phyloP scores from a whole-genome alignment of 2,888 invertebrate genomes.

The Agrochola litura region DNA sequence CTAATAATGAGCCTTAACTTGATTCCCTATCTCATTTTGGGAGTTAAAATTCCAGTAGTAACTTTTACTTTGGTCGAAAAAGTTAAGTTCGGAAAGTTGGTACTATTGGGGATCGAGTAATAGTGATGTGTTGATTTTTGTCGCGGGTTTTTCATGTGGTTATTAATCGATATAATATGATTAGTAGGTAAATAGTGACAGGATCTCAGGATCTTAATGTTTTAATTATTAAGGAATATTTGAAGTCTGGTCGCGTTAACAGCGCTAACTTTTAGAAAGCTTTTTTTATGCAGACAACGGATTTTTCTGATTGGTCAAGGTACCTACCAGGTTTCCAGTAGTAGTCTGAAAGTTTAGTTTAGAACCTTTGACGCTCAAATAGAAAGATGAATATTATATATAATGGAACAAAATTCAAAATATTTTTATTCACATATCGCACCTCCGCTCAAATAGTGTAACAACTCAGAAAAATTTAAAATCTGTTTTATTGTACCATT shows the following conservation, averaged over 20 bases:
- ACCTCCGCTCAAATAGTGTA: no score
- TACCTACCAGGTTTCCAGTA: not conserved
- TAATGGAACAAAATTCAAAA: not conserved
- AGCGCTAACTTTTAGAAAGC: not conserved
- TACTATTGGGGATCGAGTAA: conserved; percentile 10
- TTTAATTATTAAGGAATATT: not conserved
- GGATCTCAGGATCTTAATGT: no score
- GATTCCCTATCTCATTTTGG: conserved; percentile 57
- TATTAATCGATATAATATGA: no score
- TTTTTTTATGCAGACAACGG: not conserved
- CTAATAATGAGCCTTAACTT: conserved; percentile 63
- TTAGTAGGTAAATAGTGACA: no score
- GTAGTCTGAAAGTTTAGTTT: not conserved
- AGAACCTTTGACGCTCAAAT: not conserved
- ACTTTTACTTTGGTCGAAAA: conserved; percentile 47
- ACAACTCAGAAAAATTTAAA: no score
- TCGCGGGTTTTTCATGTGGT: not conserved
- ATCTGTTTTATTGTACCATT: no score
- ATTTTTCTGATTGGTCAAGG: not conserved
- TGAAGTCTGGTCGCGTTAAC: no score
- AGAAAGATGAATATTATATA: not conserved
- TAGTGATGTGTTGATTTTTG: conserved; percentile 18
- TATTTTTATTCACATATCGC: not conserved
- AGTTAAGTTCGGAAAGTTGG: conserved; percentile 31
- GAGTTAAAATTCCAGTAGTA: conserved; percentile 62